A percentile compares a stretch with the other conserved stretches of the same genome.
Conservation (phyloP, 2,797 vertebrate species). For the Trichosurus vulpecula region DNA sequence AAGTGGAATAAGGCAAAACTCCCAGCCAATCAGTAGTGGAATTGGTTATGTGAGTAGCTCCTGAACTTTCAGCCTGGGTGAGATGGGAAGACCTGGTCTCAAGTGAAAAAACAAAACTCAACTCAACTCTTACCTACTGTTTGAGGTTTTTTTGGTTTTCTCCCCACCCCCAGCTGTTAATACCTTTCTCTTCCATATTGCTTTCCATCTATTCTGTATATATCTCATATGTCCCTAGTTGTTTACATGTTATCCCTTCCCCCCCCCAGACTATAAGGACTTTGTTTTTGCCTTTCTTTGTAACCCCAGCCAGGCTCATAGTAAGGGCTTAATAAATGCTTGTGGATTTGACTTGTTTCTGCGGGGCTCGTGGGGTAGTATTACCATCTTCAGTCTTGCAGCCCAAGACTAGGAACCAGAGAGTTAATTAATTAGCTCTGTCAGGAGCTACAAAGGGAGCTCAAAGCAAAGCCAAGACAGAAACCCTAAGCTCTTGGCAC, state of each 20-base stretch:
- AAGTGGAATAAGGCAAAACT: background rate
- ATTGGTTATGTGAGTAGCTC: background rate
- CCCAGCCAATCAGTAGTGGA: background rate
- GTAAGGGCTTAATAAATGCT: background rate
- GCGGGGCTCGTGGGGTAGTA: background rate
- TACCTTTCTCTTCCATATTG: background rate
- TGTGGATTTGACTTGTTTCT: background rate
- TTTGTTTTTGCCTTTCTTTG: background rate
- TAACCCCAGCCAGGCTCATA: background rate
- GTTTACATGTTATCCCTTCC: background rate
- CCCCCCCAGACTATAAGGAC: background rate
- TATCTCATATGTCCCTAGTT: background rate
- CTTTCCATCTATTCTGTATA: background rate
- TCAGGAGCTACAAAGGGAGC: background rate
- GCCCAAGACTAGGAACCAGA: slow-evolving; percentile 2
- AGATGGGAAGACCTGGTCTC: background rate
- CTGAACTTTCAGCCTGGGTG: background rate
- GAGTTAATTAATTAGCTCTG: background rate
- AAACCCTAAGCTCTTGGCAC: background rate
- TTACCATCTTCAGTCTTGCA: slow-evolving; percentile 34
- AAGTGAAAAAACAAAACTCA: background rate
- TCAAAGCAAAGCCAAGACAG: background rate
- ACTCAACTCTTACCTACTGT: background rate
- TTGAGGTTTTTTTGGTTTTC: background rate
- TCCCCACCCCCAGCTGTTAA: background rate